phyloP scores from a whole-genome alignment of 92 coral and sea anemone species.

The Galaxea fascicularis region DNA sequence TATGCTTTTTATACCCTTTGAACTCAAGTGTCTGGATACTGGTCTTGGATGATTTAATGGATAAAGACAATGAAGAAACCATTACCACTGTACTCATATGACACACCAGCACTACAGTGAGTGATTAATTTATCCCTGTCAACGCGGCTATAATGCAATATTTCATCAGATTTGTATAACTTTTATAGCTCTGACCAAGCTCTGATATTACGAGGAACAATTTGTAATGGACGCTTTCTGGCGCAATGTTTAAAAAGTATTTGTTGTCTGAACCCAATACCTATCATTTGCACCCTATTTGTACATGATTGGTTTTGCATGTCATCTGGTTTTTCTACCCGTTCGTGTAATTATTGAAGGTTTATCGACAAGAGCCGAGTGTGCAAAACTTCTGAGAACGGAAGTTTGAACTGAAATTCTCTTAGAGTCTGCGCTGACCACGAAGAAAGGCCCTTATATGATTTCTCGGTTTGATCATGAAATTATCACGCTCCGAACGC shows the following conservation, averaged over 20 bases:
- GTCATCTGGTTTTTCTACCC: no score
- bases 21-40: conserved; percentile 40
- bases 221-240: neutral
- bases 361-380: no score
- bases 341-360: neutral
- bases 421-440: no score
- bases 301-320: no score
- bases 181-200: neutral
- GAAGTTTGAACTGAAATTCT: no score
- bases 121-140: neutral
- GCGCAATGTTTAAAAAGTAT: neutral
- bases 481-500: no score
- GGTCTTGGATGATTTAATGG: conserved; percentile 19
- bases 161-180: conserved; percentile 31
- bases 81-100: neutral
- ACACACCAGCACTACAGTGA: neutral
- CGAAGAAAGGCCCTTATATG: no score
- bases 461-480: no score
- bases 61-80: conserved; percentile 28
- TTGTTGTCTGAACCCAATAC: neutral
- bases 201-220: neutral
- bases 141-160: conserved; percentile 16
- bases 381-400: no score
- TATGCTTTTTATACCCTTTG: conserved; percentile 4
- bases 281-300: neutral